phyloP scores from a whole-genome alignment of 1,140 invertebrate species.

The Akabosia matsudoensis region DNA sequence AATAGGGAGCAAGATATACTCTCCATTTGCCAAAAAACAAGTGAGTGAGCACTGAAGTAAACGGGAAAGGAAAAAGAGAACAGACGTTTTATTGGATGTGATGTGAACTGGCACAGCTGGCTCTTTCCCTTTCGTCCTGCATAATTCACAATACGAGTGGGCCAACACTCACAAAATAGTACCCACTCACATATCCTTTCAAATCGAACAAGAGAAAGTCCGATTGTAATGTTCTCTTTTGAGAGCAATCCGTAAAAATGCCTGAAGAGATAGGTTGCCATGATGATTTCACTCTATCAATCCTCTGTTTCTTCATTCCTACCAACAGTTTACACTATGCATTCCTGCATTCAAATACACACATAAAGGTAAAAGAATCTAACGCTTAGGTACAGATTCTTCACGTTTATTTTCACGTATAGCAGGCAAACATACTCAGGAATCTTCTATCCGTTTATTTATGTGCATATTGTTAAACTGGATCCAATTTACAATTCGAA shows the following conservation, averaged over 20 bases:
- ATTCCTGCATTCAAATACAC: background rate
- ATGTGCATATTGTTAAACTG: too few species aligned
- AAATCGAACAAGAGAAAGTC: background rate
- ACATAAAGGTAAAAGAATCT: too few species aligned
- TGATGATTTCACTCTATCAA: too few species aligned
- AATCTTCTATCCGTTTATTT: too few species aligned
- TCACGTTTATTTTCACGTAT: too few species aligned
- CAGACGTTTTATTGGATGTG: conserved; percentile 23
- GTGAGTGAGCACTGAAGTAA: background rate
- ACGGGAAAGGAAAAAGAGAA: conserved; percentile 5
- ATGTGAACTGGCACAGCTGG: conserved; percentile 22
- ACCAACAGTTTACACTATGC: background rate
- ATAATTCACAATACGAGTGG: background rate
- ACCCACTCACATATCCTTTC: background rate
- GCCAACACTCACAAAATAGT: background rate
- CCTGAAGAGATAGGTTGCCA: background rate
- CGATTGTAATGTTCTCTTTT: background rate
- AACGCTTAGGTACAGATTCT: too few species aligned
- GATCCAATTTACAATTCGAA: too few species aligned
- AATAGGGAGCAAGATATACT: background rate
- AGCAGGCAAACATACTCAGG: too few species aligned
- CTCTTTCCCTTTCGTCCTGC: background rate
- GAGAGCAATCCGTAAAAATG: background rate
- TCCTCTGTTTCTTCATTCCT: too few species aligned
- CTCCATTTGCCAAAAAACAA: background rate